Evolutionary conservation across 1,140 invertebrate genomes (phyloP), one percentile per base, ranked within the genome.

Genomic region (Stegodyphus mimosarum): DNA sequence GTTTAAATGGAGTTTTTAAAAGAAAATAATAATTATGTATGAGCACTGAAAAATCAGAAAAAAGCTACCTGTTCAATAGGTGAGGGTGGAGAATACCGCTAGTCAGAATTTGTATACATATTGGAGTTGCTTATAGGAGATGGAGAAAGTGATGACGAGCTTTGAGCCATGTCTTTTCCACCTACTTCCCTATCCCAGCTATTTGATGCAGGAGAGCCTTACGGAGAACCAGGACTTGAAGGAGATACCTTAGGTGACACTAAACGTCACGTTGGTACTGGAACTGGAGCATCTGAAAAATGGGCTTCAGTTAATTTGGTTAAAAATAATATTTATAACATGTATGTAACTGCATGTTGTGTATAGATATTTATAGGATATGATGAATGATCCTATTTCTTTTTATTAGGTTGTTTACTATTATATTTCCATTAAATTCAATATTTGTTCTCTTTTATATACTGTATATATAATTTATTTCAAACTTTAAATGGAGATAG

Each of bases 251-350:
- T n/a, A 33, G 71, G 78, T n/a, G 87, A 87, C 13, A 74, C 50
- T 13, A 81, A 86, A 2, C 86, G 86, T 13, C 88, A 63, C 55
- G 49, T 87, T 49, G 90, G 90, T 7, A 91, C 90, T 71, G 90
- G 89, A 9, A 91, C 90, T 52, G 91, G 91, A 6, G 90, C 89
- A 63, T 90, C 90, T 90, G 76, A 52, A 55, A 3, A 53, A 72
- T 5, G 5, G 15, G 5, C 67, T 10, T 2, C 2, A 69, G 17
- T 60, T 33, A 33, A 33, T 33, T 33, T 33, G 33, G 3, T 1
- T 3, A 33, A 33, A 33, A 33, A 33, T 33, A 33, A 33, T 3
- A 33, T 33, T 33, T 33, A 33, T 33, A 3, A 33, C 33, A 33
- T 33, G 33, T 33, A 33, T n/a, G n/a, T 33, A 33, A 33, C n/a